Conservation (phyloP, 2,888 invertebrate genomes). For the Nemotelus pantherinus region DNA sequence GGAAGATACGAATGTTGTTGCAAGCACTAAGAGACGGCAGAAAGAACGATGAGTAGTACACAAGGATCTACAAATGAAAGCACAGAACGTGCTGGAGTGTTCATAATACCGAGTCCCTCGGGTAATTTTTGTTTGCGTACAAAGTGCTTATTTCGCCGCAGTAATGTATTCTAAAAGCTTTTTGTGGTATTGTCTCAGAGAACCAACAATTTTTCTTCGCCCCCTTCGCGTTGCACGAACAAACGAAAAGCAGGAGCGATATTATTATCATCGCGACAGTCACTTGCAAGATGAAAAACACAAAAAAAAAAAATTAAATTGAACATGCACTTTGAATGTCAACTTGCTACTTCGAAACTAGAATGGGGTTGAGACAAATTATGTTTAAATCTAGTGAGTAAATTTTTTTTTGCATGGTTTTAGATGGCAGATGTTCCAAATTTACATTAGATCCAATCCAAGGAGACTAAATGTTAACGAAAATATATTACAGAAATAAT, state of each 20-base stretch:
- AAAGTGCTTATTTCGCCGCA: constrained; percentile 53
- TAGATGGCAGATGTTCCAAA: no score
- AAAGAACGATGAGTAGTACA: constrained; percentile 22
- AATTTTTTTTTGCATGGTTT: no score
- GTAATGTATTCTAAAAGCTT: constrained; percentile 52
- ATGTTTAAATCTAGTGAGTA: no score
- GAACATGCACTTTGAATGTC: no score
- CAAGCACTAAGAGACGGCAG: constrained; percentile 1
- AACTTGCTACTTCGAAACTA: no score
- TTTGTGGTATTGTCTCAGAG: constrained; percentile 51
- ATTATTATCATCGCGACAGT: neutral
- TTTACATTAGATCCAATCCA: no score
- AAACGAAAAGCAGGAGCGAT: neutral
- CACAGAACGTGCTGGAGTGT: constrained; percentile 54
- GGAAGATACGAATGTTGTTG: constrained; percentile 8
- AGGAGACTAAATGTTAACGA: no score
- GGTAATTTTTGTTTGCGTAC: constrained; percentile 53
- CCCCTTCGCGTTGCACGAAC: neutral
- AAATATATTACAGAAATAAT: no score
- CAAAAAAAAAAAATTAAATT: neutral
- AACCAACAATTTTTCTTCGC: constrained; percentile 41
- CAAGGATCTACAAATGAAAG: constrained; percentile 50
- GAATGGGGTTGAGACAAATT: no score
- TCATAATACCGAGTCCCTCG: constrained; percentile 52
- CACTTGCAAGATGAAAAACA: constrained; percentile 12